Evolutionary conservation across 2,888 invertebrate genomes (phyloP), one percentile per base, ranked within the genome.

Genomic region (Piscicola geometra): DNA sequence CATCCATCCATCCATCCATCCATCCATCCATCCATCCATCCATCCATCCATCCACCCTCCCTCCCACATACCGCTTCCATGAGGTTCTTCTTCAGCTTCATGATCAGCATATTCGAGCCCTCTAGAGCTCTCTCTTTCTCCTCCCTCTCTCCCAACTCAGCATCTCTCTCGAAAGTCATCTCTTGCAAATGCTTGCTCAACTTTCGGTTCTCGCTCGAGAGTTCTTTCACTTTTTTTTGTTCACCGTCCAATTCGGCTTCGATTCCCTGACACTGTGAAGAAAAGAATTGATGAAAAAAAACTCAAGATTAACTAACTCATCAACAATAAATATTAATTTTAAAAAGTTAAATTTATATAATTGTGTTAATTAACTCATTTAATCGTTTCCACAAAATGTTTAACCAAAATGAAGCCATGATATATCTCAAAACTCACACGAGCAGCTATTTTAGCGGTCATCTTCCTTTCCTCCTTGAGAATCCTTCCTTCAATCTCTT

Each of bases 401-500:
- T n/a, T n/a, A n/a, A n/a, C n/a, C n/a, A n/a, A n/a, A n/a, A n/a
- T n/a, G n/a, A n/a, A n/a, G n/a, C n/a, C n/a, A n/a, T n/a, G n/a
- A n/a, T n/a, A n/a, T n/a, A n/a, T n/a, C n/a, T n/a, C n/a, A n/a
- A n/a, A n/a, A 52, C 50, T 9, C n/a, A 73, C 73, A 35, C 36
- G 60, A 32, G 73, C 60, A 28, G 50, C 56, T 35, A 64, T 32
- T 36, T 73, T 73, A 15, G 2, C 64, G 12, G 12, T 32, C 2
- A 36, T n/a, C 35, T 56, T 73, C 30, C 52, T 73, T 25, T 33
- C 73, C 35, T 73, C 73, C n/a, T 32, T 73, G 25, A 73, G 21
- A 21, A 56, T n/a, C n/a, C 41, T 73, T n/a, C n/a, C 28, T 73
- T 73, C 73, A 0, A 35, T n/a, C 41, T 73, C 73, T n/a, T 73